phyloP scores from a whole-genome alignment of 2,797 vertebrate species.

The Eulemur albifrons region DNA sequence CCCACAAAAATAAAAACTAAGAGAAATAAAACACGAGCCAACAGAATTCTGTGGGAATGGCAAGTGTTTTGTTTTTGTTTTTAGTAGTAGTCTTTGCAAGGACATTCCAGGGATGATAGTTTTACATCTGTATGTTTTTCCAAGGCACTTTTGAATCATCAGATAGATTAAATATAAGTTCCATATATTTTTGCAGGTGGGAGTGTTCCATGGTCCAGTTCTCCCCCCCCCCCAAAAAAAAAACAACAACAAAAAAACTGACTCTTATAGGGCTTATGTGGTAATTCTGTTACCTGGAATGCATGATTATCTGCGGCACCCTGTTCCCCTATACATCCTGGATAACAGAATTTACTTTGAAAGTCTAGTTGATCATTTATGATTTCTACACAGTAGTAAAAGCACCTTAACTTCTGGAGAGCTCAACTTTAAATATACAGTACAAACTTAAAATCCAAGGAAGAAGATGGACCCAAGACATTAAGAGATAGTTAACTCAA shows the following conservation, averaged over 20 bases:
- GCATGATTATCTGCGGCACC: neutral
- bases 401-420: slow-evolving; percentile 23
- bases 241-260: no score
- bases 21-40: neutral
- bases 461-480: neutral
- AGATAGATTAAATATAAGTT: neutral
- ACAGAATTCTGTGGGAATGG: neutral
- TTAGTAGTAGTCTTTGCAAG: neutral
- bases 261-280: neutral
- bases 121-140: neutral
- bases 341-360: neutral
- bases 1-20: neutral
- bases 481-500: neutral
- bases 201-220: neutral
- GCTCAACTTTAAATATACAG: neutral
- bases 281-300: neutral
- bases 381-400: neutral
- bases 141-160: neutral
- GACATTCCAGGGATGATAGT: neutral
- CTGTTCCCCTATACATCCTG: neutral
- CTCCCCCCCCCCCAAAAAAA: neutral
- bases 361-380: neutral
- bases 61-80: neutral
- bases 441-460: neutral
- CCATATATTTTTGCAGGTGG: neutral